These are phyloP conservation scores for Neotoxoptera formosana DNA, from an alignment of 1,140 invertebrate genomes.

Conservation along the genomic window DNA sequence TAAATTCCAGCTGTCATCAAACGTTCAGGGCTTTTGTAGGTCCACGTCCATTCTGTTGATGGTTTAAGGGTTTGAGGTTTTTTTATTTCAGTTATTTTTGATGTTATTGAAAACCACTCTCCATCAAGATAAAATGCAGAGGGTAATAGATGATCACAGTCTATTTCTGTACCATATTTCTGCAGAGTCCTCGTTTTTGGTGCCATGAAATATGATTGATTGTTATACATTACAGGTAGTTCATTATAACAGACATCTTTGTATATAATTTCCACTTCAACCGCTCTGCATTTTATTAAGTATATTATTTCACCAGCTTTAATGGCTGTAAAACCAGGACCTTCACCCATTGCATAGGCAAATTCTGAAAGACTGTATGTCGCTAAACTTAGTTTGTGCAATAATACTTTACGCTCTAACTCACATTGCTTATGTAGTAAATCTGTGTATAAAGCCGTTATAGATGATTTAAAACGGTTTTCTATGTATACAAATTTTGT, in stretches of 20 bases:
- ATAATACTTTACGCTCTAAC: slow-evolving; percentile 19
- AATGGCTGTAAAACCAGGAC: background rate
- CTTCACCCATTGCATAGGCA: background rate
- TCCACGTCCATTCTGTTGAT: background rate
- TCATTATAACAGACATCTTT: background rate
- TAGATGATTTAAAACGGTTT: background rate
- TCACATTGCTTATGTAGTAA: background rate
- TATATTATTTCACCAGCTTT: background rate
- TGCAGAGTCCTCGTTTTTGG: background rate
- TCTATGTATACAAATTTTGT: too few species aligned
- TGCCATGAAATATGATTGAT: background rate
- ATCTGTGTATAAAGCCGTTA: background rate
- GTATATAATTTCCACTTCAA: background rate
- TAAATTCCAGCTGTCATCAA: slow-evolving; percentile 7
- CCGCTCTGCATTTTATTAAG: slow-evolving; percentile 27
- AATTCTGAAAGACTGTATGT: slow-evolving; percentile 24
- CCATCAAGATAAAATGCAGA: background rate
- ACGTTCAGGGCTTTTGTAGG: background rate
- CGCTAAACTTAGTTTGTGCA: slow-evolving; percentile 21
- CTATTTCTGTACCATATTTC: background rate
- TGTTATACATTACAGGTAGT: background rate
- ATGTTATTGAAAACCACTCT: background rate
- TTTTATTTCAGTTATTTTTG: background rate
- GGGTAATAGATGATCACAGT: background rate
- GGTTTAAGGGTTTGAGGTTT: background rate